Evolutionary conservation across 1,140 invertebrate species (phyloP).

Genomic region (Thalassaphorura encarpata): DNA sequence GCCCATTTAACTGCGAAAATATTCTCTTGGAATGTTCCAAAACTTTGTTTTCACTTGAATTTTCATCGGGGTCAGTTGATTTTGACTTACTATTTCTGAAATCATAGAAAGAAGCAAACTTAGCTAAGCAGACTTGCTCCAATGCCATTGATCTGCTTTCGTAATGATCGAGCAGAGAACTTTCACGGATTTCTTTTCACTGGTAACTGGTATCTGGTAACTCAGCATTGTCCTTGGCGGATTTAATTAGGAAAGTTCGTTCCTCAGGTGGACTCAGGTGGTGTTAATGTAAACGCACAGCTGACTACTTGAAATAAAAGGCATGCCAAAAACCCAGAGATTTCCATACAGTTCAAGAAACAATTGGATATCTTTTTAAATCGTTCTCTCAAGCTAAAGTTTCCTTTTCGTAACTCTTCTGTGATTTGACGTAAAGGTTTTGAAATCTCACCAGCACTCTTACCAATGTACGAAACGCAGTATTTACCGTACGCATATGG

Average conservation of each 20-base stretch:
- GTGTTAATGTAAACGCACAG: slow-evolving; percentile 18
- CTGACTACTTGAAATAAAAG: slow-evolving; percentile 23
- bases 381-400: slow-evolving; percentile 21
- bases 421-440: slow-evolving; percentile 19
- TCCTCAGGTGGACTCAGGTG: slow-evolving; percentile 5
- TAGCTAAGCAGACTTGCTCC: slow-evolving; percentile 5
- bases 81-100: too few relatives aligned
- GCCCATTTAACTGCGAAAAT: too few relatives aligned
- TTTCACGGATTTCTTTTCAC: slow-evolving; percentile 1
- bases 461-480: slow-evolving; percentile 29
- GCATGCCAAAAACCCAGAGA: slow-evolving; percentile 30
- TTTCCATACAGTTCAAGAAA: slow-evolving; percentile 33
- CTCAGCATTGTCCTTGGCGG: slow-evolving; percentile 12
- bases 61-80: too few relatives aligned
- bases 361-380: slow-evolving; percentile 31
- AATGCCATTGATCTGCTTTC: not conserved
- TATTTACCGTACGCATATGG: slow-evolving; percentile 33
- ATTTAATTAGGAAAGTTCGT: slow-evolving; percentile 11
- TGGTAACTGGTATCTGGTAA: slow-evolving; percentile 6
- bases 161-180: slow-evolving; percentile 17
- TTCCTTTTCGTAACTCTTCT: not conserved
- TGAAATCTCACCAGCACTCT: slow-evolving; percentile 20
- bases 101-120: slow-evolving; percentile 8
- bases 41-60: too few relatives aligned
- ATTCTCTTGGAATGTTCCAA: too few relatives aligned